Evolutionary conservation across 2,888 invertebrate species (phyloP).

Genomic region (Ennomos erosarius): DNA sequence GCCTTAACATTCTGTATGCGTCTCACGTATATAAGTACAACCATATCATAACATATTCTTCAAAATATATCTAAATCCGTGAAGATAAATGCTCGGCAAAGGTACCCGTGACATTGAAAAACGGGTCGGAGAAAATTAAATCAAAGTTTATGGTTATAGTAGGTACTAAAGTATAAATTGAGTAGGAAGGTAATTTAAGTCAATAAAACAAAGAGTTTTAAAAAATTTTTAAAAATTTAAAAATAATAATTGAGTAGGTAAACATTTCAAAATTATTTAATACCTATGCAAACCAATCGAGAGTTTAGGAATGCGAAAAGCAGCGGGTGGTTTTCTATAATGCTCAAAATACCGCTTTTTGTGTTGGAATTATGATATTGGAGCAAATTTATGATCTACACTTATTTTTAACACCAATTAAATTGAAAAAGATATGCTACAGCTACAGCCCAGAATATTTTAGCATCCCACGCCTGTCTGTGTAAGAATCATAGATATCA

Average conservation of each 20-base stretch:
- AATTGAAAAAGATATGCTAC: too few species aligned
- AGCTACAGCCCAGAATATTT: too few species aligned
- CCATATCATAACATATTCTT: constrained; percentile 3
- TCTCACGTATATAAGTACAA: constrained; percentile 32
- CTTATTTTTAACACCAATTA: too few species aligned
- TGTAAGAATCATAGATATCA: too few species aligned
- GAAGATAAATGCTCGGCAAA: constrained; percentile 1
- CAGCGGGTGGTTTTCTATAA: not conserved
- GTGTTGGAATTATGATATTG: too few species aligned
- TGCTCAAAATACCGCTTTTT: too few species aligned
- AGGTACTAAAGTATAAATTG: too few species aligned
- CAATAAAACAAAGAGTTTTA: too few species aligned
- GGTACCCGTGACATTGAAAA: constrained; percentile 2
- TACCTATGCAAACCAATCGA: not conserved
- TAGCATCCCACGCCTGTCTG: too few species aligned
- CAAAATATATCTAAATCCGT: constrained; percentile 13
- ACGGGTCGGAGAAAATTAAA: not conserved
- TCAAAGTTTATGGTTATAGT: too few species aligned
- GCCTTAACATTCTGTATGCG: constrained; percentile 24
- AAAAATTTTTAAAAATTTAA: not conserved
- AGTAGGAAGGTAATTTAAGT: too few species aligned
- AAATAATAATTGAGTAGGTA: not conserved
- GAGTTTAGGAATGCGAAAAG: not conserved
- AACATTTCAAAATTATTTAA: not conserved
- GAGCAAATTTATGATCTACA: too few species aligned